A percentile compares a stretch with the other conserved stretches of the same genome.
phyloP scores from a whole-genome alignment of 2,888 invertebrate genomes.

The Calameuta idolon region DNA sequence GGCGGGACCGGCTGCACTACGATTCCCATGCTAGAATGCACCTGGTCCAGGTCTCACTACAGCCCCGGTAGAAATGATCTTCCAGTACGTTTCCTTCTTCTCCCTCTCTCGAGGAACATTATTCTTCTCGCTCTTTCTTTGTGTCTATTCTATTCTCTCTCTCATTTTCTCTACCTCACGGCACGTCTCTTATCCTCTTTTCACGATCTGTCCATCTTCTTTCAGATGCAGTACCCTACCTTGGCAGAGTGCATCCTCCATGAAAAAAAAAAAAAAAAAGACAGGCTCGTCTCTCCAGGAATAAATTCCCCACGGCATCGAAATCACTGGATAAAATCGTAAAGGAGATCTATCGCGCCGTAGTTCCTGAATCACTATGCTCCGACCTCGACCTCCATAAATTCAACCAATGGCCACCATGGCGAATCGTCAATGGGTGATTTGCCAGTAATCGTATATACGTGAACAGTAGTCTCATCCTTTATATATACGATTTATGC shows the following conservation, averaged over 20 bases:
- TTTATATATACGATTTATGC: not conserved
- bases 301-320: not conserved
- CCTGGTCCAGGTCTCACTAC: slow-evolving; percentile 29
- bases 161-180: not conserved
- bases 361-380: not conserved
- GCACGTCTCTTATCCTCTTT: not conserved
- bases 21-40: slow-evolving; percentile 30
- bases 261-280: slow-evolving; percentile 25
- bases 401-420: not conserved
- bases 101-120: slow-evolving; percentile 14
- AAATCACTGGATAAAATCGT: not conserved
- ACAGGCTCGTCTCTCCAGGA: slow-evolving; percentile 24
- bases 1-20: not conserved
- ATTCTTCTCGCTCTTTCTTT: slow-evolving; percentile 15
- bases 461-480: not conserved
- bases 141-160: slow-evolving; percentile 17
- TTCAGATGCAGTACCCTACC: slow-evolving; percentile 26
- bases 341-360: not conserved
- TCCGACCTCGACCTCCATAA: not conserved
- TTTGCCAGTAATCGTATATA: not conserved
- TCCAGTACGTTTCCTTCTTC: slow-evolving; percentile 19
- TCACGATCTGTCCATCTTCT: slow-evolving; percentile 21
- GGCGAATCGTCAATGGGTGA: not conserved
- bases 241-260: slow-evolving; percentile 30
- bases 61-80: slow-evolving; percentile 19